phyloP scores from a whole-genome alignment of 1,140 invertebrate genomes.

The Drosophila lacteicornis region DNA sequence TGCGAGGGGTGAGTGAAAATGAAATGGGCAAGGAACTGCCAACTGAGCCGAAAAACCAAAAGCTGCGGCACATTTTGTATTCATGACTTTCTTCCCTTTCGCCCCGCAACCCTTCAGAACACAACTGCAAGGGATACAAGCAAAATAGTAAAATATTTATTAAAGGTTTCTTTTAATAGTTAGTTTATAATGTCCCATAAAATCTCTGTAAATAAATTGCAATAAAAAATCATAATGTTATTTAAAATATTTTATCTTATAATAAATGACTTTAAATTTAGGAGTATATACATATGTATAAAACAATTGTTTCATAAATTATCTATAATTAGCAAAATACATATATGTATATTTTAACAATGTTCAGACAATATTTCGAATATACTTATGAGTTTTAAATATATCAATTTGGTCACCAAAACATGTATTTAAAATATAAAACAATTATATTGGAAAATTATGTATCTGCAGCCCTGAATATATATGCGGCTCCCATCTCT shows the following conservation, averaged over 20 bases:
- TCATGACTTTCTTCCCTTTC: slow-evolving; percentile 57
- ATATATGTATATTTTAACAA: too few species aligned
- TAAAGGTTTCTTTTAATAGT: neutral
- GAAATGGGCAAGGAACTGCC: slow-evolving; percentile 60
- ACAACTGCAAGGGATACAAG: slow-evolving; percentile 24
- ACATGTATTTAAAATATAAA: neutral
- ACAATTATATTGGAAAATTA: neutral
- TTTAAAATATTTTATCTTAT: neutral
- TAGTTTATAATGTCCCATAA: neutral
- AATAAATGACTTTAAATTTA: too few species aligned
- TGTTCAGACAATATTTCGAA: too few species aligned
- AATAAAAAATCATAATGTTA: neutral
- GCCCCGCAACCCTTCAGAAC: neutral
- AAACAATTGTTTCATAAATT: too few species aligned
- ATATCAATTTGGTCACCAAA: neutral
- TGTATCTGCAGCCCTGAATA: slow-evolving; percentile 20
- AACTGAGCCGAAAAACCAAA: slow-evolving; percentile 75
- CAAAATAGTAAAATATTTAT: neutral
- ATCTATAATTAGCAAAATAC: too few species aligned
- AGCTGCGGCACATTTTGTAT: slow-evolving; percentile 75
- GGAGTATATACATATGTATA: too few species aligned
- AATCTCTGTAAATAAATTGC: neutral
- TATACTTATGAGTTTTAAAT: neutral
- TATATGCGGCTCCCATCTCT: neutral
- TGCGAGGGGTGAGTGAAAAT: slow-evolving; percentile 2